Conservation (phyloP, 2,888 invertebrate genomes). For the Macaria liturata region DNA sequence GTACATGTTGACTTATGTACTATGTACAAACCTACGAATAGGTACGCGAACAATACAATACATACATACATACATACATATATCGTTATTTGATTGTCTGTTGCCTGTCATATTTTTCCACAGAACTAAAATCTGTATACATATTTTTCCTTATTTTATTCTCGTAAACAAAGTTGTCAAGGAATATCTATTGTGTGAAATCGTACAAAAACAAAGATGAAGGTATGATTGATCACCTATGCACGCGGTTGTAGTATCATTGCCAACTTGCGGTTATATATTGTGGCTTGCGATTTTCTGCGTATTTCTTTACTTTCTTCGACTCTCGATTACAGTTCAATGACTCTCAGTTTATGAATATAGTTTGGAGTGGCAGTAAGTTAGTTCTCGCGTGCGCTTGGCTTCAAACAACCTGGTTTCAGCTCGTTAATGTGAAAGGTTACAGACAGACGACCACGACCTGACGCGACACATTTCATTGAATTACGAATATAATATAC, state of each 20-base stretch:
- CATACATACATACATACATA: no score
- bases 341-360: constrained; percentile 19
- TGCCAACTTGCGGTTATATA: constrained; percentile 9
- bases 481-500: no score
- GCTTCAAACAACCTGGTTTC: constrained; percentile 13
- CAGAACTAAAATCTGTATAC: no score
- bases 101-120: no score
- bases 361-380: constrained; percentile 14
- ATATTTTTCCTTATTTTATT: no score
- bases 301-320: constrained; percentile 19
- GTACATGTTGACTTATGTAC: no score
- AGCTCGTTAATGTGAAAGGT: constrained; percentile 21
- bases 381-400: constrained; percentile 18
- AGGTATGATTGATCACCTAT: constrained; percentile 5
- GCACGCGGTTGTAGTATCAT: constrained; percentile 4
- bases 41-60: no score
- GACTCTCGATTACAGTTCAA: constrained; percentile 23
- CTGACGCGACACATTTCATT: no score
- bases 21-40: no score
- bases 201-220: constrained; percentile 1
- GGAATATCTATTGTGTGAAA: neutral
- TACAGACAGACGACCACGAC: neutral
- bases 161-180: no score
- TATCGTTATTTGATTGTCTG: no score
- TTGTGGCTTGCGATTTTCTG: constrained; percentile 4